phyloP scores from a whole-genome alignment of 2,797 vertebrate species.

The Leucoraja ocellata region DNA sequence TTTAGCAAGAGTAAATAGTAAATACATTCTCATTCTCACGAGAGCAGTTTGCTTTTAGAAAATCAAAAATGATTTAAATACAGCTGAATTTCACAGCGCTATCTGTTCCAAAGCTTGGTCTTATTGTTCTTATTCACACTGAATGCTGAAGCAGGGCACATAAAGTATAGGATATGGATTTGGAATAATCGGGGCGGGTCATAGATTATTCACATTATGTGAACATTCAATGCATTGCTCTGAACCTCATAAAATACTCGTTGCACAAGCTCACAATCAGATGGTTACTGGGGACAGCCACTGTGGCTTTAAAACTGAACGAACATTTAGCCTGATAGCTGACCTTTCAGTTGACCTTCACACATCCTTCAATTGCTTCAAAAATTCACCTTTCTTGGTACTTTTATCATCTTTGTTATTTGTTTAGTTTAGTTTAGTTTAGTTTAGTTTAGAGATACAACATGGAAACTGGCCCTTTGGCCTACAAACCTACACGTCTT shows the following conservation, averaged over 20 bases:
- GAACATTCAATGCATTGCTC: not conserved
- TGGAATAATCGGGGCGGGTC: not conserved
- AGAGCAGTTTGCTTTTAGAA: not conserved
- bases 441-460: too few species aligned
- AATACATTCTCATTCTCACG: not conserved
- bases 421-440: too few species aligned
- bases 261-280: not conserved
- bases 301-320: not conserved
- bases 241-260: not conserved
- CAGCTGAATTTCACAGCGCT: not conserved
- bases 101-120: not conserved
- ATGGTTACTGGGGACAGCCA: not conserved
- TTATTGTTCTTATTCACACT: not conserved
- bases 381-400: not conserved
- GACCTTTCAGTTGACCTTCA: not conserved
- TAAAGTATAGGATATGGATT: not conserved
- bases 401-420: not conserved
- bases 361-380: not conserved
- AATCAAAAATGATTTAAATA: slow-evolving; percentile 12
- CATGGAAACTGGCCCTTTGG: too few species aligned
- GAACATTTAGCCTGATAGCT: not conserved
- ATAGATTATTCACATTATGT: not conserved
- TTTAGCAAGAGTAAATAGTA: not conserved
- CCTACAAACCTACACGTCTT: too few species aligned
- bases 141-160: not conserved